Evolutionary conservation across 2,113 vertebrate species (phyloP).

Genomic region (Noturus placidus): DNA sequence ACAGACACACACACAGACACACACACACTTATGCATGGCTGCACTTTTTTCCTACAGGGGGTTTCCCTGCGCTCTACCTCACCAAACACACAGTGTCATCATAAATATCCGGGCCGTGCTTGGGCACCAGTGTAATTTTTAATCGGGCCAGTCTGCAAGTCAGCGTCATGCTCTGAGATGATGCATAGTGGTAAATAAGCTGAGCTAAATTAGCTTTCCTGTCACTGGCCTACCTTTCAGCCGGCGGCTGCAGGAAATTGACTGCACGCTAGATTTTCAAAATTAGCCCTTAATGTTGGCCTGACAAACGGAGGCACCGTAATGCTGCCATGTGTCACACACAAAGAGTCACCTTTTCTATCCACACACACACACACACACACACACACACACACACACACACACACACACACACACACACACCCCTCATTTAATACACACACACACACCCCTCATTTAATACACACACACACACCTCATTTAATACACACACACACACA

Average conservation of each 20-base stretch:
- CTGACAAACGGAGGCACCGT: constrained; percentile 87
- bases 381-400: too few species aligned
- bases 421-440: too few species aligned
- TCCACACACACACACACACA: constrained; percentile 60
- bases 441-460: too few species aligned
- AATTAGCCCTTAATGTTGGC: constrained; percentile 98
- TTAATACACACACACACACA: constrained; percentile 54
- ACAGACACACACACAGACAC: constrained; percentile 4
- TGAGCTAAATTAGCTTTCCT: constrained; percentile 95
- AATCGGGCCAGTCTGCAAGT: constrained; percentile 86
- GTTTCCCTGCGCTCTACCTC: constrained; percentile 85
- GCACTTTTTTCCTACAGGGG: constrained; percentile 65
- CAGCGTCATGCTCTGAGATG: constrained; percentile 87
- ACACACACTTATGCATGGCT: constrained; percentile 6
- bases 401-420: too few species aligned
- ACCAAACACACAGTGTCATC: constrained; percentile 87
- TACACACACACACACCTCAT: constrained; percentile 55
- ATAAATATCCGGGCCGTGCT: constrained; percentile 90
- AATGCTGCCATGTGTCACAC: constrained; percentile 90
- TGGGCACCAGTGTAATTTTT: constrained; percentile 82
- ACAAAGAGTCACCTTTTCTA: constrained; percentile 90
- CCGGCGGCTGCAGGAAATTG: constrained; percentile 96
- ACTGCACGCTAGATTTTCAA: constrained; percentile 99
- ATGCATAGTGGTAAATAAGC: constrained; percentile 99
- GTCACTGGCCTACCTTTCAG: constrained; percentile 91